Evolutionary conservation across 1,140 invertebrate species (phyloP), one percentile per base, ranked within the genome.

Genomic region (Agraylea sexmaculata): DNA sequence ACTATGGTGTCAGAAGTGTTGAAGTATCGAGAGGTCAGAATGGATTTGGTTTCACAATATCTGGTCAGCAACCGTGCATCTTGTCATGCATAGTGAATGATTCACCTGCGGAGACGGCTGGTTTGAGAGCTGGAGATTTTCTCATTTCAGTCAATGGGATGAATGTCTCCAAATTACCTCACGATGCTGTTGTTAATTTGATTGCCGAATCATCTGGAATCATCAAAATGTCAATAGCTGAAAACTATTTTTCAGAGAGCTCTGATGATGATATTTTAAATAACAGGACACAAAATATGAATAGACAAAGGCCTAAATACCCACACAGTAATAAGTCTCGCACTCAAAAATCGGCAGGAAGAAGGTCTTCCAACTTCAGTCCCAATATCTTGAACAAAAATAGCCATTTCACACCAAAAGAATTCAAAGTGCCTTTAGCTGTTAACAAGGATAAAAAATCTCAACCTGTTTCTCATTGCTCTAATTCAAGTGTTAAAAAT

Each of bases 21-120:
- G 86, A 94, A 53, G 75, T 95, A 6, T 69, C 75, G 1, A 70
- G 89, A 39, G 87, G 89, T 2, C 70, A 76, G 41, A 84, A 85
- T 52, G 88, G 87, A 6, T 92, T 87, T 60, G 88, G 88, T 5
- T 92, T 92, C 54, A 92, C 88, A 10, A 89, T 92, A 47, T 90
- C 87, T n/a, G 88, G 88, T 0, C 87, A 93, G 53, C 83, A 87
- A 50, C 88, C 88, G 0, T 91, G 87, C 58, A 80, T 90, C 47
- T 66, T 93, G 8, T 87, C 86, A 50, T 88, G 83, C 58, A 90
- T 91, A 51, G 85, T 88, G 1, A 66, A 72, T 43, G 79, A 81
- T 44, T 88, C 85, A 52, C 86, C 87, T 2, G 86, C 46, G 53
- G 63, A 66, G 37, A 42, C 61, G 40, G 87, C 87, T 13, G 89